A percentile compares a stretch with the other conserved stretches of the same genome.
These are phyloP conservation scores for Myopa testacea DNA, from an alignment of 2,888 invertebrate genomes.

Conservation along the genomic window DNA sequence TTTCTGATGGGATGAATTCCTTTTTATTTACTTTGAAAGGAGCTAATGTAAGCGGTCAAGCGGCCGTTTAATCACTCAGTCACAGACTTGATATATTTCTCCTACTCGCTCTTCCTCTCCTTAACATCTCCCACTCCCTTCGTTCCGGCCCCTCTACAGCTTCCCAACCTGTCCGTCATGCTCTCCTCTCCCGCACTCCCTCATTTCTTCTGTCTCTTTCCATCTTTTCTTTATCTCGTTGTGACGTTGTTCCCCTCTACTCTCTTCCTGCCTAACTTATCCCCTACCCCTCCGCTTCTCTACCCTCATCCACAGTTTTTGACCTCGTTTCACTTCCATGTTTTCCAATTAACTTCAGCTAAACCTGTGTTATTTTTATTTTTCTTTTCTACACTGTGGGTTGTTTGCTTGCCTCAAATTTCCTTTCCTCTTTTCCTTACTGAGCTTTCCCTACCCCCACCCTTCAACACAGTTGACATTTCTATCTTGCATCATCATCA, in stretches of 20 bases:
- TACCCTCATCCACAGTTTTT: neutral
- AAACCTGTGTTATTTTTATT: slow-evolving; percentile 50
- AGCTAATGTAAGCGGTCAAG: neutral
- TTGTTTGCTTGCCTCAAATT: neutral
- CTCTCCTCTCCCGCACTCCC: no score
- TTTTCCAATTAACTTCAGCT: slow-evolving; percentile 61
- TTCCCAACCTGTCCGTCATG: neutral
- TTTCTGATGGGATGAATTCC: neutral
- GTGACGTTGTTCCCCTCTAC: neutral
- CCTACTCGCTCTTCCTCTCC: neutral
- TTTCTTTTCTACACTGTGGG: slow-evolving; percentile 36
- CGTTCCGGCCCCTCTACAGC: neutral
- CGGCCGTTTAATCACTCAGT: neutral
- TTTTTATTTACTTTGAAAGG: neutral
- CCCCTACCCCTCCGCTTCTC: neutral
- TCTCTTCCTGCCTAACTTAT: neutral
- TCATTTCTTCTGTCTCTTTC: no score
- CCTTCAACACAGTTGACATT: neutral
- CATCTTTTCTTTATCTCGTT: no score
- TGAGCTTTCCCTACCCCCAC: no score
- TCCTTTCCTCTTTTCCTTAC: neutral
- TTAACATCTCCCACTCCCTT: neutral
- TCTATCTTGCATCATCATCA: neutral
- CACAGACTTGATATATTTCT: neutral
- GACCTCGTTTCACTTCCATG: neutral